Evolutionary conservation across 1,140 invertebrate species (phyloP).

Genomic region (Adelges cooleyi): DNA sequence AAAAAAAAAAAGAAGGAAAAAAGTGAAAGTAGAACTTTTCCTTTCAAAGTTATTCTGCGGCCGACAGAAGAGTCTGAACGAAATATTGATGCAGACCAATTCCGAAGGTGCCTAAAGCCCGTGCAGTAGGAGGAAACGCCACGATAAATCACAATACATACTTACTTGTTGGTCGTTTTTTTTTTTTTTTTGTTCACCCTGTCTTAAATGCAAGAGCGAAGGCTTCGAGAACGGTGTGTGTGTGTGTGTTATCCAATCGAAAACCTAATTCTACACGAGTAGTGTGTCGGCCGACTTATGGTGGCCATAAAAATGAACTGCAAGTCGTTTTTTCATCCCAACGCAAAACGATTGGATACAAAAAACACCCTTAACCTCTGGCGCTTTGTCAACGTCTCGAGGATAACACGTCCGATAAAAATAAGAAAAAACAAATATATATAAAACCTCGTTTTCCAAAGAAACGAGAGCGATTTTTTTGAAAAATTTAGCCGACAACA

Average conservation of each 20-base stretch:
- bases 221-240: background rate
- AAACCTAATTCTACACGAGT: constrained; percentile 8
- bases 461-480: too few species aligned
- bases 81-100: constrained; percentile 8
- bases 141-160: constrained; percentile 6
- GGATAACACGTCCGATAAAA: background rate
- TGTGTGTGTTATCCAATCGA: constrained; percentile 12
- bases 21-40: too few species aligned
- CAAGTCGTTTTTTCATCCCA: constrained; percentile 2
- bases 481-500: too few species aligned
- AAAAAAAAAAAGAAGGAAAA: too few species aligned
- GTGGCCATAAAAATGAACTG: constrained; percentile 22
- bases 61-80: too few species aligned
- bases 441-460: too few species aligned
- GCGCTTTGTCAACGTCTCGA: constrained; percentile 6
- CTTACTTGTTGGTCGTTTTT: background rate
- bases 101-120: background rate
- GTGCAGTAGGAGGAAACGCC: background rate
- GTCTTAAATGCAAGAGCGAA: background rate
- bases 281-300: background rate
- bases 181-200: too few species aligned
- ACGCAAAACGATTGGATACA: background rate
- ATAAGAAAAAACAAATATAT: background rate
- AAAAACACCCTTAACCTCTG: background rate
- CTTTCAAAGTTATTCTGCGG: too few species aligned